These are phyloP conservation scores for Atta colombica DNA, from an alignment of 1,140 invertebrate species.

Conservation along the genomic window DNA sequence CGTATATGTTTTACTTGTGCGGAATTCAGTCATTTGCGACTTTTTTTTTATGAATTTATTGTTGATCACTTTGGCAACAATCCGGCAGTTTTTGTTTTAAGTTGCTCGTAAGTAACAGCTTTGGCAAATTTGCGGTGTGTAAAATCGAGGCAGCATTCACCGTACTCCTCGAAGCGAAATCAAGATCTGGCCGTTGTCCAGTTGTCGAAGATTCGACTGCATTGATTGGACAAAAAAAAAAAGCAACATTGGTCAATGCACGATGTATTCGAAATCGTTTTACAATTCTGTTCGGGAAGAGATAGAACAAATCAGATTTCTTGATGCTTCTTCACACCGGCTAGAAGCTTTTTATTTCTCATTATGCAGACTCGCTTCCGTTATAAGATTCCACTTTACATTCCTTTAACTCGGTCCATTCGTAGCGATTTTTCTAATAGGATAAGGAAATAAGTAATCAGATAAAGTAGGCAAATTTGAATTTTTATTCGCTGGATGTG, in stretches of 20 bases:
- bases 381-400: conserved; percentile 39
- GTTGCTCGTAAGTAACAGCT: conserved; percentile 65
- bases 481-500: conserved; percentile 26
- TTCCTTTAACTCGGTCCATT: conserved; percentile 24
- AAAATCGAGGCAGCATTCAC: conserved; percentile 48
- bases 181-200: conserved; percentile 72
- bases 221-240: conserved; percentile 71
- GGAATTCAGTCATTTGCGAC: background rate
- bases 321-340: background rate
- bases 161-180: conserved; percentile 53
- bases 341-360: conserved; percentile 37
- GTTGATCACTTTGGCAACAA: conserved; percentile 66
- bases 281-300: background rate
- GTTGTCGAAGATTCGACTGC: conserved; percentile 58
- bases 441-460: conserved; percentile 53
- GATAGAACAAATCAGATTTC: conserved; percentile 31
- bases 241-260: conserved; percentile 60
- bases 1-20: background rate
- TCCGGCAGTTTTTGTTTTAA: conserved; percentile 53
- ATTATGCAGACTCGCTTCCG: conserved; percentile 43
- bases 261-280: background rate
- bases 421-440: conserved; percentile 46
- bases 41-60: conserved; percentile 15
- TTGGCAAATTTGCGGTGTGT: conserved; percentile 64
- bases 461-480: conserved; percentile 39